These are phyloP conservation scores for Chlamydotis undulata DNA, from an alignment of 2,113 vertebrate genomes.

Conservation along the genomic window DNA sequence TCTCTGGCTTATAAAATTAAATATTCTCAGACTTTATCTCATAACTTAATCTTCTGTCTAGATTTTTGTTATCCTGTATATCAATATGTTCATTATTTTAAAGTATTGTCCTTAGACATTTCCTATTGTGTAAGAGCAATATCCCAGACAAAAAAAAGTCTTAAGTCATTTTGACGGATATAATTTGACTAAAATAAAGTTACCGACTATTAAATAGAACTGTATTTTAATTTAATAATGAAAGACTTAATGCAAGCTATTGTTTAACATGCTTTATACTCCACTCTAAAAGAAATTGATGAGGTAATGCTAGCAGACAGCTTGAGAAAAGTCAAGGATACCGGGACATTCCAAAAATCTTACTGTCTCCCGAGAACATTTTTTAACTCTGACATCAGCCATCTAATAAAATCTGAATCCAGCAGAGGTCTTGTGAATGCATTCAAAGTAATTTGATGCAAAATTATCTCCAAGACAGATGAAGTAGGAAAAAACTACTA, in stretches of 20 bases:
- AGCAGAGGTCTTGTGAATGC: slow-evolving; percentile 48
- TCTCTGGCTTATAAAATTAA: not conserved
- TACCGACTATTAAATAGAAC: not conserved
- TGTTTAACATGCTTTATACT: slow-evolving; percentile 44
- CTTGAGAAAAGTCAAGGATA: slow-evolving; percentile 53
- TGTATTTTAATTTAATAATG: slow-evolving; percentile 14
- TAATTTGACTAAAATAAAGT: slow-evolving; percentile 13
- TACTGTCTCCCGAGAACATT: slow-evolving; percentile 63
- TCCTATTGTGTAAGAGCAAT: slow-evolving; percentile 17
- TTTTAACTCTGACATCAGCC: slow-evolving; percentile 64
- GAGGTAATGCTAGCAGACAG: slow-evolving; percentile 56
- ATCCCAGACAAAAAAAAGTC: not conserved
- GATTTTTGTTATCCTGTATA: not conserved
- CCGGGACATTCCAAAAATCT: slow-evolving; percentile 50
- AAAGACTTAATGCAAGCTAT: slow-evolving; percentile 8
- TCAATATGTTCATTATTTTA: not conserved
- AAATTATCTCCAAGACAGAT: slow-evolving; percentile 59
- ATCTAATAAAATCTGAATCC: slow-evolving; percentile 40
- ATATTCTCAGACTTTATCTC: not conserved
- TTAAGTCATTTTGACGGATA: not conserved
- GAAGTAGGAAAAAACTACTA: slow-evolving; percentile 46
- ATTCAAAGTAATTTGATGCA: slow-evolving; percentile 33
- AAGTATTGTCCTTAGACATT: not conserved
- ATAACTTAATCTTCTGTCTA: not conserved
- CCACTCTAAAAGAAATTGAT: slow-evolving; percentile 44